Percentiles rank a stretch among this genome's conserved stretches.
Evolutionary conservation across 2,888 invertebrate genomes (phyloP).

Genomic region (Trilocha varians): DNA sequence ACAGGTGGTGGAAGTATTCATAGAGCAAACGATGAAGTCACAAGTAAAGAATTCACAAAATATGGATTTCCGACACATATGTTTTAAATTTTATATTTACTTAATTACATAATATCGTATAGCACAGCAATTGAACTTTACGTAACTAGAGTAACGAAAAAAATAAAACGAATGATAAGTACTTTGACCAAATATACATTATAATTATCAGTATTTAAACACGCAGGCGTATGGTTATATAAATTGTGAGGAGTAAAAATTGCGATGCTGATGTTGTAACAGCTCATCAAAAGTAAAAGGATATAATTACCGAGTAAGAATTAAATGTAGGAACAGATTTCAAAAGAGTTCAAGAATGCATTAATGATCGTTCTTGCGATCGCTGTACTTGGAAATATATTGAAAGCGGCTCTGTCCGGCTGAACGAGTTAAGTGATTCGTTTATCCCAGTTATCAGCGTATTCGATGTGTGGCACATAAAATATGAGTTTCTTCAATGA

Average conservation of each 20-base stretch:
- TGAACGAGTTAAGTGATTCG: background rate
- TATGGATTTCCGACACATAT: no score
- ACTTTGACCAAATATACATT: no score
- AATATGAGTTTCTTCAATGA: background rate
- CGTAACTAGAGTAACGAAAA: no score
- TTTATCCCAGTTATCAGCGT: background rate
- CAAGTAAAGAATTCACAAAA: no score
- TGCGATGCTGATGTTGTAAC: background rate
- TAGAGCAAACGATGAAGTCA: no score
- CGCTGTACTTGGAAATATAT: background rate
- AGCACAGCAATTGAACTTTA: no score
- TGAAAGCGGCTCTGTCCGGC: background rate
- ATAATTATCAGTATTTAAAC: no score
- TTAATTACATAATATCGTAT: no score
- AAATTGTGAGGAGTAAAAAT: background rate
- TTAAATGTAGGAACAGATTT: background rate
- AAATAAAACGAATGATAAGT: no score
- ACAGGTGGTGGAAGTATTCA: no score
- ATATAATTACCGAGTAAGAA: background rate
- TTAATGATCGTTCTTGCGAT: background rate
- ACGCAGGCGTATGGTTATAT: background rate
- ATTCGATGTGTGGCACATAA: no score
- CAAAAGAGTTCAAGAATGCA: background rate
- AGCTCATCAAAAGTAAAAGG: background rate
- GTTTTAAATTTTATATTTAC: no score